Base-by-base conservation (phyloP, 2,888 invertebrate species). In the Drosophila colorata region DNA sequence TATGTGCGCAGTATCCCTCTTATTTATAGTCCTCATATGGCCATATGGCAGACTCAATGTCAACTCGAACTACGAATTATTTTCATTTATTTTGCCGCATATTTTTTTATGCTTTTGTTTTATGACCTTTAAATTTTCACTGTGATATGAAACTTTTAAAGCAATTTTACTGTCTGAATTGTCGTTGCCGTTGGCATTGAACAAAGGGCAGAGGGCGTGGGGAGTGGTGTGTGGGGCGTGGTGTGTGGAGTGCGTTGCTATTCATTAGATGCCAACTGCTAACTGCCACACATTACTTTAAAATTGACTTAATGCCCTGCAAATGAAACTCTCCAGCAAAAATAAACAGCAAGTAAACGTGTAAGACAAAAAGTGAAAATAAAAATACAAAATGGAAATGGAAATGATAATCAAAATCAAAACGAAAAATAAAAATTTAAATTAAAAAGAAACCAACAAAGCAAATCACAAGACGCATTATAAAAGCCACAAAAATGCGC, bases 261-360 rank as follows among this genome's bases (percentile, higher is more conserved):
- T 49, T 56, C 55, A 74, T 74, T 69, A 64, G 73, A 40, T 74
- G 73, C 58, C 33, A 33, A 33, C 11, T 28, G 40, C 66, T 35
- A 11, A 48, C n/a, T 14, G 43, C 48, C 60, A 9, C 49, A 31
- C 41, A 33, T 43, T 58, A 63, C 55, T 52, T 40, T 16, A 43
- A 64, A 69, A 69, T 56, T 74, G 64, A 59, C 58, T 59, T 56
- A 44, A 56, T 47, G 49, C 37, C 14, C 38, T 44, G 52, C 20
- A 66, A 69, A 58, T 51, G 23, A 66, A 55, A 49, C 28, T 43
- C 6, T 35, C 38, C 48, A 53, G 9, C 4, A 58, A 18, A 46
- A 13, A 38, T 33, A 33, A n/a, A 28, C 28, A 28, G 28, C 9
- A 8, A 11, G 51, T 41, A 14, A 11, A 35, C 49, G 18, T 33